These are phyloP conservation scores for Falco punctatus DNA, from an alignment of 2,113 vertebrate genomes.

Conservation along the genomic window DNA sequence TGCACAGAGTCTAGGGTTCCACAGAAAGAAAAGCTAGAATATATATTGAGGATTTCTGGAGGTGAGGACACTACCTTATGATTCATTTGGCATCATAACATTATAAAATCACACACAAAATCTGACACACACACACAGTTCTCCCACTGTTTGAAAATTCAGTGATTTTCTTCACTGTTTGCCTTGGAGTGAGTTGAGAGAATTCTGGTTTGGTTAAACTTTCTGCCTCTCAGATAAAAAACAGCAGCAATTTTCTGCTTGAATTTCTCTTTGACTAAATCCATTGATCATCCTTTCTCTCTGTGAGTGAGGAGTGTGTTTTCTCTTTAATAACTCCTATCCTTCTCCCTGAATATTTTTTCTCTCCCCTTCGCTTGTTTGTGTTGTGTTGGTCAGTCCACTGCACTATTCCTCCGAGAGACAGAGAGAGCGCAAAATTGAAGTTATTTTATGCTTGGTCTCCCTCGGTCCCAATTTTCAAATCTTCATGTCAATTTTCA, in stretches of 20 bases:
- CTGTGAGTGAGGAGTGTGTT: slow-evolving; percentile 95
- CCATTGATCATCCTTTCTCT: slow-evolving; percentile 99
- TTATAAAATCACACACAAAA: background rate
- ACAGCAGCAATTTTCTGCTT: slow-evolving; percentile 99
- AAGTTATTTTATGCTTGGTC: slow-evolving; percentile 99
- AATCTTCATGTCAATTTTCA: slow-evolving; percentile 98
- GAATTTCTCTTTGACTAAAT: slow-evolving; percentile 99
- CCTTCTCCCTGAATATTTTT: slow-evolving; percentile 88
- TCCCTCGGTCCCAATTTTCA: slow-evolving; percentile 98
- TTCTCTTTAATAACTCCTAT: slow-evolving; percentile 99
- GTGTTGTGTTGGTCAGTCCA: slow-evolving; percentile 95
- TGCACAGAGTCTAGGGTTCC: background rate
- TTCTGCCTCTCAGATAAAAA: slow-evolving; percentile 91
- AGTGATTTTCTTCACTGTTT: slow-evolving; percentile 16
- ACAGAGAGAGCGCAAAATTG: slow-evolving; percentile 87
- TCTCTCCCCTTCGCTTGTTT: slow-evolving; percentile 85
- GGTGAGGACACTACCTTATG: background rate
- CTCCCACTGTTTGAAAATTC: background rate
- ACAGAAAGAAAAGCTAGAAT: background rate
- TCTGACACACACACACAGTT: background rate
- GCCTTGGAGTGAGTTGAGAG: slow-evolving; percentile 58
- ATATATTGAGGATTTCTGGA: background rate
- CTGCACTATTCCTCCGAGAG: slow-evolving; percentile 92
- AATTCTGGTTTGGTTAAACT: slow-evolving; percentile 80
- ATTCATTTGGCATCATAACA: background rate